Evolutionary conservation across 2,888 invertebrate species (phyloP), one percentile per base, ranked within the genome.

Genomic region (Drosophila kanekoi): DNA sequence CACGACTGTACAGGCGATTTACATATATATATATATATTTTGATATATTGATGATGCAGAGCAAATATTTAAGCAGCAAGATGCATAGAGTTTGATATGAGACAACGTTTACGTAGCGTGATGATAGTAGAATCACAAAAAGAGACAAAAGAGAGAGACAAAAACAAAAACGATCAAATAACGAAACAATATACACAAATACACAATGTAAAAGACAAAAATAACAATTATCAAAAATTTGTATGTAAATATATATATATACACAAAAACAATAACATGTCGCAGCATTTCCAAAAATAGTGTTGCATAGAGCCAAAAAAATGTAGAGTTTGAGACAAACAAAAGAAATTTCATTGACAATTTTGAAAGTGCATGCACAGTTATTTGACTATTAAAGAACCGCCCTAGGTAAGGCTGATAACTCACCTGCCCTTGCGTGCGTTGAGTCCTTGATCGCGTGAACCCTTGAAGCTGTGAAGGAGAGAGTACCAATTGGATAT

Each of bases 1-100:
- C 94, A 93, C 97, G 97, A 95, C 97, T 97, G 95, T 93, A 53
- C 69, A 75, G 61, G 20, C 65, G 28, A 59, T 70, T 57, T 49
- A 41, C 33, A 10, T 33, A 43, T 40, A 44, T 20, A 28, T 40
- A 28, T 18, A 13, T 14, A 53, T 45, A 33, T 49, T 49, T 59
- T 20, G 32, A 23, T 45, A 47, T 53, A 57, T 48, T 63, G 66
- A 54, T 70, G 58, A 63, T 63, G 60, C 61, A 60, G 69, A 70
- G 75, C 79, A 83, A 86, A 58, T 67, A 51, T 63, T 44, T 52
- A 81, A 86, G 88, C 87, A 64, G 88, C 86, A 88, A 87, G 79
- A 86, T 86, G 86, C 86, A 84, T 73, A 80, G 72, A 70, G 58
- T 72, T 82, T 77, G 61, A 56, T 81, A 86, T 83, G 87, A 84